phyloP scores from a whole-genome alignment of 2,888 invertebrate species.

The Trachelus tabidus region DNA sequence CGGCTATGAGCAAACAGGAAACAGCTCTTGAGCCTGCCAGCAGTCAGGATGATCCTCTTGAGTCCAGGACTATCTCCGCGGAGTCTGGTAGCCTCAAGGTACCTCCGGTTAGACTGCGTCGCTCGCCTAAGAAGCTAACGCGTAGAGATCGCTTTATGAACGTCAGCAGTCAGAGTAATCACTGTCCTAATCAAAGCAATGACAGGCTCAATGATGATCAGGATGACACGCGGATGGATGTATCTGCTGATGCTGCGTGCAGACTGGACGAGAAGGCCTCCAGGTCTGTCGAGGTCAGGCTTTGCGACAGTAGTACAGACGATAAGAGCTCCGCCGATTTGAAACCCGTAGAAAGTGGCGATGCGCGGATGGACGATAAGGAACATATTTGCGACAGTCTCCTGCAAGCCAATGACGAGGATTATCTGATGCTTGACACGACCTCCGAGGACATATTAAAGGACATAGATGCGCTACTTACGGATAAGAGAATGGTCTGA shows the following conservation, averaged over 20 bases:
- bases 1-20: conserved; percentile 7
- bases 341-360: not conserved
- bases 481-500: conserved; percentile 42
- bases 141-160: not conserved
- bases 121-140: conserved; percentile 26
- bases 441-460: conserved; percentile 56
- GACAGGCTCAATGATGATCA: not conserved
- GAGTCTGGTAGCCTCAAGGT: conserved; percentile 20
- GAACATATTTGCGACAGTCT: conserved; percentile 30
- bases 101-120: conserved; percentile 45
- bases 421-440: conserved; percentile 45
- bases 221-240: not conserved
- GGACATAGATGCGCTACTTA: conserved; percentile 58
- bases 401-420: conserved; percentile 41
- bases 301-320: conserved; percentile 57
- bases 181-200: not conserved
- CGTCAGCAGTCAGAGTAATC: not conserved
- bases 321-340: conserved; percentile 21
- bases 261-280: not conserved
- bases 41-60: conserved; percentile 10
- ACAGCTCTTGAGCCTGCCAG: conserved; percentile 4
- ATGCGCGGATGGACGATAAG: not conserved
- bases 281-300: conserved; percentile 46
- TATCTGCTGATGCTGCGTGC: not conserved
- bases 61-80: not conserved